These are phyloP conservation scores for Rhinella marina DNA, from an alignment of 2,797 vertebrate genomes.

Conservation along the genomic window DNA sequence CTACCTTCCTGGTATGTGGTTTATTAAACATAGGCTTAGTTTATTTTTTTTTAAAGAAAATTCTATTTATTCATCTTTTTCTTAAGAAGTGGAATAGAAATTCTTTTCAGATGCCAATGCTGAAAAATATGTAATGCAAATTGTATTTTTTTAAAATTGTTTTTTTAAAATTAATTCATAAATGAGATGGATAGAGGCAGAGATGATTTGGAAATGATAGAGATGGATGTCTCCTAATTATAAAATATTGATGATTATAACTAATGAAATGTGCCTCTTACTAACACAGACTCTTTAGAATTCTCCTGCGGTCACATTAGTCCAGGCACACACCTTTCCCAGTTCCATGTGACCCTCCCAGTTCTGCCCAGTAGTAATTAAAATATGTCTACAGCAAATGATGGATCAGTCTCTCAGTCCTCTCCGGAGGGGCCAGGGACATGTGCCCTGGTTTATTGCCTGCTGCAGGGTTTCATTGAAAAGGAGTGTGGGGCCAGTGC, in stretches of 20 bases:
- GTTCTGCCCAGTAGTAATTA: conserved; percentile 52
- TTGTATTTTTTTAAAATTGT: not conserved
- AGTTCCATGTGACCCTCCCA: conserved; percentile 23
- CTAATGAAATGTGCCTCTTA: conserved; percentile 21
- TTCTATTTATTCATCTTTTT: not conserved
- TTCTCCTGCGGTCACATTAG: conserved; percentile 41
- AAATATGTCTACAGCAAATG: conserved; percentile 52
- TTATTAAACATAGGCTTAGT: not conserved
- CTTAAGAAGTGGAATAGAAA: not conserved
- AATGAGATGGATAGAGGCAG: not conserved
- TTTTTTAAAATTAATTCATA: not conserved
- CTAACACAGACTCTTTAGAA: not conserved
- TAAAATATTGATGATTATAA: conserved; percentile 9
- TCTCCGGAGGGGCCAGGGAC: conserved; percentile 53
- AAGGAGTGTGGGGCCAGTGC: conserved; percentile 23
- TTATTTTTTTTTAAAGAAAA: not conserved
- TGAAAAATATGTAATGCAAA: not conserved
- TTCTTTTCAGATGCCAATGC: not conserved
- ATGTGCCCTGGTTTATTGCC: conserved; percentile 54
- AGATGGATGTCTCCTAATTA: not conserved
- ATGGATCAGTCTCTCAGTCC: conserved; percentile 56
- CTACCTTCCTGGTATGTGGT: not conserved
- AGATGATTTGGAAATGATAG: not conserved
- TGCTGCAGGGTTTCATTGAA: conserved; percentile 42
- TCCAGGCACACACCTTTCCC: conserved; percentile 23